Base-by-base conservation (phyloP, 1,140 invertebrate species). In the Leptinotarsa undecemlineata region DNA sequence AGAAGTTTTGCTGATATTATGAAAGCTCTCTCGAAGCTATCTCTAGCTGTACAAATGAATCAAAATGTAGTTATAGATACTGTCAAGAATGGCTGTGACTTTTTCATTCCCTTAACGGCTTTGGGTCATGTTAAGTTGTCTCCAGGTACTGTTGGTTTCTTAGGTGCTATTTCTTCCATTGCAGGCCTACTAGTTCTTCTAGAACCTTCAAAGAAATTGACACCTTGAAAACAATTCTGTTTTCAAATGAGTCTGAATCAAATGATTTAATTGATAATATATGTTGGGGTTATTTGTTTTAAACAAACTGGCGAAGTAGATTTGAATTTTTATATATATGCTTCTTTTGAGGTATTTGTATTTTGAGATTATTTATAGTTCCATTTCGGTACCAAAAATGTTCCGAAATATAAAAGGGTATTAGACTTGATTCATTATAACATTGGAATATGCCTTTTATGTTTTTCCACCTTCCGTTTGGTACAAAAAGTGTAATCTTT, bases 31-130 rank as follows among this genome's bases (percentile, higher is more conserved):
- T 68, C 60, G 5, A 73, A 71, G 21, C 48, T 66, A 26, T 47
- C 74, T 47, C 69, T 67, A 48, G 80, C 80, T 83, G 8, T 82
- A 11, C 77, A 78, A 79, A 17, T 69, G 78, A 71, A 93, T 80
- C 90, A 89, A 81, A 89, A 90, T 81, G 85, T 96, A 4, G 86
- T 93, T 74, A 87, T 96, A 66, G 95, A 96, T 85, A 92, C 92
- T 3, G 76, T 94, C 4, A 96, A 95, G 83, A 96, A 96, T 88
- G 84, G 88, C n/a, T 94, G 93, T 87, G 95, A 97, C 85, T 81
- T 96, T 48, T 92, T 95, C 72, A 92, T 97, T 81, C 95, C 95
- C 1, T 85, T 96, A 63, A 92, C 92, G 71, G 90, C 91, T 64
- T 85, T 96, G 73, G 93, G 93, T 1, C 91, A 92, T 82, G 88